Percentiles rank a stretch among this genome's conserved stretches.
Evolutionary conservation across 2,797 vertebrate genomes (phyloP).

Genomic region (Botia kubotai): DNA sequence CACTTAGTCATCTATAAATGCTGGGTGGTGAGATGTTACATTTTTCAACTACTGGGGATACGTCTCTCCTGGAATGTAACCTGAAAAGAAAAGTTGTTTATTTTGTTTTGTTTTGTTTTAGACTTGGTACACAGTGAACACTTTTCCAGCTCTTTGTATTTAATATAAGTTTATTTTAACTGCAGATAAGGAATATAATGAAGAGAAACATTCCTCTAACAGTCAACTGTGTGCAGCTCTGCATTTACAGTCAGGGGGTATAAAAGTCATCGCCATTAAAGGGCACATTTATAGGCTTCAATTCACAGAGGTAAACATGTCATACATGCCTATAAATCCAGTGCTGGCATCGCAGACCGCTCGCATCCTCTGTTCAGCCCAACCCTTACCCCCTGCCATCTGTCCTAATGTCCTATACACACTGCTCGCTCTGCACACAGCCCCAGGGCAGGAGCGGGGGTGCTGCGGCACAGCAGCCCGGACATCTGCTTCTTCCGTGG

Average conservation of each 20-base stretch:
- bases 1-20: constrained; percentile 12
- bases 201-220: not conserved
- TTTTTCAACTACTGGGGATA: not conserved
- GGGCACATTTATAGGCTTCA: constrained; percentile 59
- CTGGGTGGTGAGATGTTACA: not conserved
- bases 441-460: constrained; percentile 57
- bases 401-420: constrained; percentile 59
- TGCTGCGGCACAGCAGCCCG: constrained; percentile 42
- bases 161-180: not conserved
- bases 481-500: constrained; percentile 63
- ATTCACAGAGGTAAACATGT: constrained; percentile 62
- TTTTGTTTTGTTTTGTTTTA: not conserved
- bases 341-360: constrained; percentile 42
- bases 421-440: constrained; percentile 57
- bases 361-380: constrained; percentile 39
- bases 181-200: not conserved
- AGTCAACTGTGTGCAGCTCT: not conserved
- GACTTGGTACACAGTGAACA: not conserved
- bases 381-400: constrained; percentile 60
- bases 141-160: not conserved
- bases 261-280: constrained; percentile 54
- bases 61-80: not conserved
- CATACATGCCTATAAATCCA: constrained; percentile 55
- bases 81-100: constrained; percentile 6
- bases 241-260: constrained; percentile 51